phyloP scores from a whole-genome alignment of 2,797 vertebrate genomes.

The Melanotaenia parkinsoni region DNA sequence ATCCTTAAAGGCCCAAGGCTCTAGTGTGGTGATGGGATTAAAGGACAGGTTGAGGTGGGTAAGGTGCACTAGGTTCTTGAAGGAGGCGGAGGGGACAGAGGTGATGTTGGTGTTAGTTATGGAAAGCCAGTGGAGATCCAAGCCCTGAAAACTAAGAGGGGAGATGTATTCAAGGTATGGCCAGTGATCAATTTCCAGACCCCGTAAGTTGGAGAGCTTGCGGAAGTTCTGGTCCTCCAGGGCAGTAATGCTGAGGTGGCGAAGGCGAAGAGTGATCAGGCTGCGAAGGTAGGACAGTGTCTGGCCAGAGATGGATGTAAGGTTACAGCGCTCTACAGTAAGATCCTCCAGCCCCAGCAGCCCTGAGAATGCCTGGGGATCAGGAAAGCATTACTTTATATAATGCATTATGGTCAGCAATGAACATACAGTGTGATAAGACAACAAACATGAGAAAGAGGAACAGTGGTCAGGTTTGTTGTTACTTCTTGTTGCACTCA shows the following conservation, averaged over 20 bases:
- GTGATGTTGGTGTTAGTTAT: conserved; percentile 97
- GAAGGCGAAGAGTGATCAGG: conserved; percentile 90
- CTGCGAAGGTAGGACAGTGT: conserved; percentile 92
- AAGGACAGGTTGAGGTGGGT: conserved; percentile 93
- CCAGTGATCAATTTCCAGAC: conserved; percentile 94
- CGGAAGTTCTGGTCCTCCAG: conserved; percentile 96
- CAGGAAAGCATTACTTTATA: neutral
- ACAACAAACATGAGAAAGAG: neutral
- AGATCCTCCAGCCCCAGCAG: conserved; percentile 91
- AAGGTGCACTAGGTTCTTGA: conserved; percentile 92
- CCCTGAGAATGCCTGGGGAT: conserved; percentile 88
- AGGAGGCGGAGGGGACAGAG: conserved; percentile 89
- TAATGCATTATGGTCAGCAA: neutral
- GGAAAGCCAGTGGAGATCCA: conserved; percentile 93
- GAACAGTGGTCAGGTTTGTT: neutral
- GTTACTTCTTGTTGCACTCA: neutral
- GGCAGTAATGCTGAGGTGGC: conserved; percentile 88
- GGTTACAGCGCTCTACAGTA: conserved; percentile 93
- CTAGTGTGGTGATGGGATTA: conserved; percentile 92
- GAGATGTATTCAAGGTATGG: conserved; percentile 91
- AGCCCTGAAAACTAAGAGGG: conserved; percentile 90
- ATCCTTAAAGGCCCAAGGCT: conserved; percentile 91
- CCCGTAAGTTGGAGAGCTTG: conserved; percentile 87
- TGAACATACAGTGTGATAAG: neutral
- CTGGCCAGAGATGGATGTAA: conserved; percentile 93